Conservation (phyloP, 2,888 invertebrate species). For the Crocallis elinguaria region DNA sequence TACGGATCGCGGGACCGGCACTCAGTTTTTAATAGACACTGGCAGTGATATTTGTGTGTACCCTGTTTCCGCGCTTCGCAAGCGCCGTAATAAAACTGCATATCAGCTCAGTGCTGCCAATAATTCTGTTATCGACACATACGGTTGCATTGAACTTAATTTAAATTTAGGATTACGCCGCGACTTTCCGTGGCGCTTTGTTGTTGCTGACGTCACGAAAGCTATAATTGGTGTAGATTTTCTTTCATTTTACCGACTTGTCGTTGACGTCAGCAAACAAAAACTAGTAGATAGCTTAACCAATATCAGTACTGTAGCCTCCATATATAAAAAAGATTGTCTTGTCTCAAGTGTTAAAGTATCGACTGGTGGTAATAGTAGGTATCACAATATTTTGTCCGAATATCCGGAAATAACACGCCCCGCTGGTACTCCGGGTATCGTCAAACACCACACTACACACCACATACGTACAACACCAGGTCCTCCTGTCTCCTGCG, state of each 20-base stretch:
- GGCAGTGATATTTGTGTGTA: background rate
- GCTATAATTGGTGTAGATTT: slow-evolving; percentile 44
- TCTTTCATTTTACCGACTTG: slow-evolving; percentile 14
- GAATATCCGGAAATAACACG: slow-evolving; percentile 23
- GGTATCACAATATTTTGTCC: background rate
- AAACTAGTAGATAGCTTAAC: slow-evolving; percentile 11
- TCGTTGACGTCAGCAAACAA: background rate
- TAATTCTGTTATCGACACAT: slow-evolving; percentile 34
- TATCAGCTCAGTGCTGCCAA: slow-evolving; percentile 37
- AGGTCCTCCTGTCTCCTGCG: slow-evolving; percentile 37
- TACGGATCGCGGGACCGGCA: slow-evolving; percentile 25
- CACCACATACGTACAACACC: slow-evolving; percentile 30
- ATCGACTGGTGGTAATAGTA: background rate
- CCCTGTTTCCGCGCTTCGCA: background rate
- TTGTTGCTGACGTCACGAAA: slow-evolving; percentile 40
- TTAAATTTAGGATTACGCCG: slow-evolving; percentile 39
- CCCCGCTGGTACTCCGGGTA: slow-evolving; percentile 17
- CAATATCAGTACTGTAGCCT: background rate
- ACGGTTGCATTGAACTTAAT: slow-evolving; percentile 29
- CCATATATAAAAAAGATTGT: background rate
- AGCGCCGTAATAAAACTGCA: slow-evolving; percentile 7
- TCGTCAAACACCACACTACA: slow-evolving; percentile 2
- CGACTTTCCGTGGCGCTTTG: slow-evolving; percentile 36
- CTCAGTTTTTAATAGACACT: background rate
- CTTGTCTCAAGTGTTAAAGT: background rate